phyloP scores from a whole-genome alignment of 2,797 vertebrate genomes.

The Galaxias olidus region DNA sequence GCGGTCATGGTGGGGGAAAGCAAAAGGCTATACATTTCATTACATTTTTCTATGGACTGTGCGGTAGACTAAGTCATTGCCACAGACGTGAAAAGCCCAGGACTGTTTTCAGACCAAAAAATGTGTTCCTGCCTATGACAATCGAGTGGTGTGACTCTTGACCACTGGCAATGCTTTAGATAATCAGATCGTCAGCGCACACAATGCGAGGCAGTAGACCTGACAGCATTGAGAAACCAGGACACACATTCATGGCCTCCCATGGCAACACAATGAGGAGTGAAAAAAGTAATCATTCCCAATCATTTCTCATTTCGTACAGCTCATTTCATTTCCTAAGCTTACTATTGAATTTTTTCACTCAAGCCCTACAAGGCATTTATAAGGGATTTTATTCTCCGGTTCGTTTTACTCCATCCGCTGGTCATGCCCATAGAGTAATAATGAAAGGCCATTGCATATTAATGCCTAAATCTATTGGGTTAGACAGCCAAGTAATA shows the following conservation, averaged over 20 bases:
- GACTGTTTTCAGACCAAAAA: conserved; percentile 35
- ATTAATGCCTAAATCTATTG: conserved; percentile 62
- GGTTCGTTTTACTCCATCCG: conserved; percentile 51
- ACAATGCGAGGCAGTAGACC: conserved; percentile 63
- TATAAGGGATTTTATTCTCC: conserved; percentile 46
- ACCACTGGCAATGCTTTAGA: conserved; percentile 57
- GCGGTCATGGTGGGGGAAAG: conserved; percentile 18
- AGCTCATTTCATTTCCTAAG: conserved; percentile 68
- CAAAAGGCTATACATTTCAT: conserved; percentile 67
- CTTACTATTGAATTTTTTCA: conserved; percentile 64
- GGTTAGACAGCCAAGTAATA: conserved; percentile 43
- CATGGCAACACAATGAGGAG: conserved; percentile 55
- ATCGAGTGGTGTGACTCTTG: conserved; percentile 46
- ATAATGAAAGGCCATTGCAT: conserved; percentile 65
- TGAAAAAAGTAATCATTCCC: conserved; percentile 45
- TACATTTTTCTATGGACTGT: conserved; percentile 52
- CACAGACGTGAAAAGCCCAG: conserved; percentile 42
- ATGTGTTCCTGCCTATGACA: conserved; percentile 45
- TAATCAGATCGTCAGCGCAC: conserved; percentile 59
- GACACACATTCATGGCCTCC: conserved; percentile 61
- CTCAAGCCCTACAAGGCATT: conserved; percentile 57
- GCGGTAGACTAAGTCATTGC: conserved; percentile 43
- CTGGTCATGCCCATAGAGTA: conserved; percentile 48
- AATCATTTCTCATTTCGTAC: conserved; percentile 66
- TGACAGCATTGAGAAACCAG: conserved; percentile 51